A percentile compares a stretch with the other conserved stretches of the same genome.
Evolutionary conservation across 2,797 vertebrate species (phyloP).

Genomic region (Tapirus indicus): DNA sequence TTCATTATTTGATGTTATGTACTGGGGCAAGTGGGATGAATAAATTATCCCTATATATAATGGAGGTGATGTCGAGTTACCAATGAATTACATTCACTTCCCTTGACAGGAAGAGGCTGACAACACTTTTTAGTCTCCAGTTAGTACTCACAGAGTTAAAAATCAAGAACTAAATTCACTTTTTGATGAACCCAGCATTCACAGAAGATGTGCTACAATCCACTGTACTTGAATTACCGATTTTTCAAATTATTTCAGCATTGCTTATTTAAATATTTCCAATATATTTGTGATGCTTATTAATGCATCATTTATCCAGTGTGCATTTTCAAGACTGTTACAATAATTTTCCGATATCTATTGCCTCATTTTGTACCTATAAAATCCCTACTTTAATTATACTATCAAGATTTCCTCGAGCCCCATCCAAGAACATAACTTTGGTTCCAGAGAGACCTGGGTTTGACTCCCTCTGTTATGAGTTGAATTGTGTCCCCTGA

Average conservation of each 20-base stretch:
- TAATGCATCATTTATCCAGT: background rate
- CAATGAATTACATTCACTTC: background rate
- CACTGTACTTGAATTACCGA: background rate
- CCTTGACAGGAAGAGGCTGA: background rate
- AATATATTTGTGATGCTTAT: background rate
- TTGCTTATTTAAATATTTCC: background rate
- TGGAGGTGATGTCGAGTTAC: background rate
- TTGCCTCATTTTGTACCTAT: background rate
- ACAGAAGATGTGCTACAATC: background rate
- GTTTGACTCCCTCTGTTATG: background rate
- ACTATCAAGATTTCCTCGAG: background rate
- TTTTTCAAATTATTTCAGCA: conserved; percentile 6
- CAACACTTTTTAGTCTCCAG: background rate
- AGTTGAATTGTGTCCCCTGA: background rate
- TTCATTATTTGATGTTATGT: background rate
- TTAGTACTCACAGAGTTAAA: conserved; percentile 33
- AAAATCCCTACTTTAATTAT: background rate
- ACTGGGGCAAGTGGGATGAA: background rate
- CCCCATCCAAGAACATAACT: background rate
- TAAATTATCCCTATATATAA: conserved; percentile 1
- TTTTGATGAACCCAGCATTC: conserved; percentile 41
- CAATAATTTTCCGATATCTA: background rate
- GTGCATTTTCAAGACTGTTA: background rate
- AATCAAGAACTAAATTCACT: background rate
- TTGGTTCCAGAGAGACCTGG: background rate